phyloP scores from a whole-genome alignment of 2,797 vertebrate genomes.

The Enteromius unitaeniatus region DNA sequence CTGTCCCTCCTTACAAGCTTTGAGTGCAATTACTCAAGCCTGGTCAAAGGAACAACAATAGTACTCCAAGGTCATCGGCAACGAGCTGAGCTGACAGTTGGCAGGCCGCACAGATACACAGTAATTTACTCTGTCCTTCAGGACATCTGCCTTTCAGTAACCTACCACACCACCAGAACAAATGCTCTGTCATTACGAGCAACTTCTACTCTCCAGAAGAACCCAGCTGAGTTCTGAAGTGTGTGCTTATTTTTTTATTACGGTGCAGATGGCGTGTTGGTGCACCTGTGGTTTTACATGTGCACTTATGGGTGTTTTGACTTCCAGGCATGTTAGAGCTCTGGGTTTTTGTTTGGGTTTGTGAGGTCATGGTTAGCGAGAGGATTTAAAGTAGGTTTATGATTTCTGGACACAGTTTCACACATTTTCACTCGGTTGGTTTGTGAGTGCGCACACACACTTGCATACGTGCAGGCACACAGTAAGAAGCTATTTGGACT shows the following conservation, averaged over 20 bases:
- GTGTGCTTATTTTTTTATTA: slow-evolving; percentile 22
- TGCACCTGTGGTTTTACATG: background rate
- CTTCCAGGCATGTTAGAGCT: background rate
- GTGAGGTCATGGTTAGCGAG: background rate
- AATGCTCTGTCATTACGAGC: slow-evolving; percentile 7
- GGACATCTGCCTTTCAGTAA: slow-evolving; percentile 40
- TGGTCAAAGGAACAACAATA: slow-evolving; percentile 39
- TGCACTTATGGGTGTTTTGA: background rate
- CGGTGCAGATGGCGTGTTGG: background rate
- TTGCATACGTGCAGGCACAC: background rate
- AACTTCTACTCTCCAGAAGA: background rate
- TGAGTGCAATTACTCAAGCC: slow-evolving; percentile 46
- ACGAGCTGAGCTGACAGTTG: slow-evolving; percentile 27
- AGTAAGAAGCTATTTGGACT: background rate
- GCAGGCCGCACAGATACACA: slow-evolving; percentile 28
- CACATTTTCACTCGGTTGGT: background rate
- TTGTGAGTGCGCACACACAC: background rate
- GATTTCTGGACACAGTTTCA: background rate
- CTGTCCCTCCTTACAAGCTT: slow-evolving; percentile 31
- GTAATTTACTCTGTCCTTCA: slow-evolving; percentile 50
- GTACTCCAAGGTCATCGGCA: slow-evolving; percentile 34
- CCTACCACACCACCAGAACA: slow-evolving; percentile 33
- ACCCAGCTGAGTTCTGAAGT: background rate
- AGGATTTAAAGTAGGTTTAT: slow-evolving; percentile 1
- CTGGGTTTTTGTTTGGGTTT: background rate